A percentile compares a stretch with the other conserved stretches of the same genome.
Evolutionary conservation across 2,888 invertebrate species (phyloP).

Genomic region (Byasa hedistus): DNA sequence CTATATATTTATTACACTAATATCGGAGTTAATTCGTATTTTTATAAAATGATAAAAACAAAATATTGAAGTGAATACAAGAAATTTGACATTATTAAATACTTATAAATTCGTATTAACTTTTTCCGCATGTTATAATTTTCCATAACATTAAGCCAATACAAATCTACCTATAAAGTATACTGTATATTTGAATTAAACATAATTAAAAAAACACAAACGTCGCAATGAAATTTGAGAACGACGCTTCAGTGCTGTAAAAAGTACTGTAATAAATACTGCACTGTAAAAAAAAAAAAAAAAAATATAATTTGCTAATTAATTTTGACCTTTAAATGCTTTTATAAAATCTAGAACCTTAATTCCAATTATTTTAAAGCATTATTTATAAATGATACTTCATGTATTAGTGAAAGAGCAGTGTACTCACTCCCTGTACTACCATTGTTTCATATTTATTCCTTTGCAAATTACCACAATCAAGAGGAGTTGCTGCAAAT

Average conservation of each 20-base stretch:
- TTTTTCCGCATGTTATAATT: neutral
- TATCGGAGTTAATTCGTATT: too few relatives aligned
- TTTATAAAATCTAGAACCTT: neutral
- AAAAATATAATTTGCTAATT: neutral
- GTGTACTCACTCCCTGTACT: neutral
- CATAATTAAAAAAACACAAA: too few relatives aligned
- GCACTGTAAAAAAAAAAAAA: too few relatives aligned
- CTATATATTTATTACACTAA: too few relatives aligned
- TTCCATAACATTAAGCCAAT: neutral
- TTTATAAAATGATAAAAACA: too few relatives aligned
- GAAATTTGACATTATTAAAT: too few relatives aligned
- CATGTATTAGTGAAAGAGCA: neutral
- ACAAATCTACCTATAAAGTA: neutral
- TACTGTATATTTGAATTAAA: neutral
- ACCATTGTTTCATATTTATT: conserved; percentile 15
- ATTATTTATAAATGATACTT: neutral
- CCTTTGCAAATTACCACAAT: conserved; percentile 23
- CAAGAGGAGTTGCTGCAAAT: conserved; percentile 25
- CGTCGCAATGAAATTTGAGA: neutral
- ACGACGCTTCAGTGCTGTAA: neutral
- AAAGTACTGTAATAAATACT: neutral
- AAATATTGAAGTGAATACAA: too few relatives aligned
- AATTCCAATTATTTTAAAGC: neutral
- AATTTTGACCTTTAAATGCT: neutral
- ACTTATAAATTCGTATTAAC: too few relatives aligned